These are phyloP conservation scores for Catharus minimus DNA, from an alignment of 2,113 vertebrate genomes.

Conservation along the genomic window DNA sequence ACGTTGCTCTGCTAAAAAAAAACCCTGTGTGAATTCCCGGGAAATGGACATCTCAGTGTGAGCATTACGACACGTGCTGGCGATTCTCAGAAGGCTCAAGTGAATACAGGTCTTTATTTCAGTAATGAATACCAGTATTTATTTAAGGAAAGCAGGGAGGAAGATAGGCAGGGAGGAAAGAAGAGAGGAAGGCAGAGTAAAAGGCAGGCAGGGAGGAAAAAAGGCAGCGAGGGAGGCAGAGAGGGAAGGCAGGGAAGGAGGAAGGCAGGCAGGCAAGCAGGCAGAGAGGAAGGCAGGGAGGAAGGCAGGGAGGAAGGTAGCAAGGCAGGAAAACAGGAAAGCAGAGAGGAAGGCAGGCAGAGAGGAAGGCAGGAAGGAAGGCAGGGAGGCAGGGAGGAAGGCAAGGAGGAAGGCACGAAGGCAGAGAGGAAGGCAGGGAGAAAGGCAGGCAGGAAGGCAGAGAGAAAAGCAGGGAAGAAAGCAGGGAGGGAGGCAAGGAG, in stretches of 20 bases:
- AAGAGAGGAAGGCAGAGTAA: rapidly evolving
- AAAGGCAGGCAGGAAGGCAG: rapidly evolving
- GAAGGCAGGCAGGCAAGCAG: too few relatives aligned
- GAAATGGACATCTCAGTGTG: rapidly evolving
- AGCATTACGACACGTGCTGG: rapidly evolving
- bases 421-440: too few relatives aligned
- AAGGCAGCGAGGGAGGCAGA: rapidly evolving
- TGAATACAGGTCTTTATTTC: neutral
- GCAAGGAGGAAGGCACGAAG: neutral
- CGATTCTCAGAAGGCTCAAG: neutral
- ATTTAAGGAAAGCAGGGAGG: too few relatives aligned
- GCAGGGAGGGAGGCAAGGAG: rapidly evolving
- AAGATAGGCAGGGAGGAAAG: rapidly evolving
- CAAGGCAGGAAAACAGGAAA: too few relatives aligned
- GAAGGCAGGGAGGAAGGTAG: neutral
- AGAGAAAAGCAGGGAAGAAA: rapidly evolving
- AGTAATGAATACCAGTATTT: too few relatives aligned
- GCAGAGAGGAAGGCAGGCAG: neutral
- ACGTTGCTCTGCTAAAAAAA: neutral
- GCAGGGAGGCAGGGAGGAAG: too few relatives aligned
- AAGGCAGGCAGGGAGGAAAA: rapidly evolving
- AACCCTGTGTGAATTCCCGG: neutral
- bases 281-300: too few relatives aligned
- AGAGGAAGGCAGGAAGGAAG: neutral
- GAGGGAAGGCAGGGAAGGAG: too few relatives aligned